phyloP scores from a whole-genome alignment of 2,113 vertebrate genomes.

The Mohoua ochrocephala region DNA sequence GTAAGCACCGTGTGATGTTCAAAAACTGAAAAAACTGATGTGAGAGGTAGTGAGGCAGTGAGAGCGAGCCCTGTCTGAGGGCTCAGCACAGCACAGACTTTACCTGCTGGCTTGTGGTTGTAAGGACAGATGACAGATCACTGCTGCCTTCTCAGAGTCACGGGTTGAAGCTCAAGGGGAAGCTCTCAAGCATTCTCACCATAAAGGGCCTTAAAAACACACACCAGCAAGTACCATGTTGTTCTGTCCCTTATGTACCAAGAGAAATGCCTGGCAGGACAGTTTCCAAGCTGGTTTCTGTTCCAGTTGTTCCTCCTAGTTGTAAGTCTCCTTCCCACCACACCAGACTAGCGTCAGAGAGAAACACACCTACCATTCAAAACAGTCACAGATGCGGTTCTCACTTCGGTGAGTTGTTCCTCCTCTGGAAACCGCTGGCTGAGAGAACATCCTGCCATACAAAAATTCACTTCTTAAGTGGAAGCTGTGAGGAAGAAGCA shows the following conservation, averaged over 20 bases:
- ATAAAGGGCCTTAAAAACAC: background rate
- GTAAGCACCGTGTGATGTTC: fast-evolving
- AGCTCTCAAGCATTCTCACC: background rate
- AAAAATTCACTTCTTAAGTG: background rate
- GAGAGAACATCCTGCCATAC: background rate
- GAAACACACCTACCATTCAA: background rate
- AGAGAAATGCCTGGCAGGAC: background rate
- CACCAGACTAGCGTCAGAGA: background rate
- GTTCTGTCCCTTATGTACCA: background rate
- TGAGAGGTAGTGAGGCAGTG: background rate
- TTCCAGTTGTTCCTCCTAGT: background rate
- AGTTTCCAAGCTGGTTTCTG: background rate
- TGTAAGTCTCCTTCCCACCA: background rate
- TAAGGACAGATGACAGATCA: background rate
- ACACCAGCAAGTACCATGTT: background rate
- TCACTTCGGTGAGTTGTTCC: background rate
- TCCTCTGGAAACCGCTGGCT: background rate
- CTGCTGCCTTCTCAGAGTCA: background rate
- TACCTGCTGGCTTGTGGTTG: background rate
- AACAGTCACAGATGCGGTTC: background rate
- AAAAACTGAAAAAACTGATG: background rate
- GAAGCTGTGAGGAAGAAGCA: background rate
- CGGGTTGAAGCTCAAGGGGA: background rate
- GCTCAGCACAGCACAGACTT: background rate
- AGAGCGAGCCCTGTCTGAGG: background rate